phyloP scores from a whole-genome alignment of 2,797 vertebrate species.

The Spondyliosoma cantharus region DNA sequence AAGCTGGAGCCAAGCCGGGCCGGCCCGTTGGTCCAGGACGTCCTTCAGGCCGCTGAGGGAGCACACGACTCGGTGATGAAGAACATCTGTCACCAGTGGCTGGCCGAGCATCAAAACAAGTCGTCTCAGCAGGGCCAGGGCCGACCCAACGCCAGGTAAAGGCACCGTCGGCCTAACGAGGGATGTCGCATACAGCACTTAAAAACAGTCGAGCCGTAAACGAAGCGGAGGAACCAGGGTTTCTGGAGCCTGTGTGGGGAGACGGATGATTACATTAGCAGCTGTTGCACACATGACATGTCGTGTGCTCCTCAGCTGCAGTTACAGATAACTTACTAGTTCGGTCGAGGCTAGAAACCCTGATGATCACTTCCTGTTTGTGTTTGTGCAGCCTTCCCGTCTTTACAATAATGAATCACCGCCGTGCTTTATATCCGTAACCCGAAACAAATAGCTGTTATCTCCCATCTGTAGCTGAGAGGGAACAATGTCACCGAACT shows the following conservation, averaged over 20 bases:
- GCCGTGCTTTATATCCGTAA: conserved; percentile 62
- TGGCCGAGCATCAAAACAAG: conserved; percentile 87
- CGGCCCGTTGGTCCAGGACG: conserved; percentile 88
- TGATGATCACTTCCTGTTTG: conserved; percentile 2
- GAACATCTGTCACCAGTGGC: conserved; percentile 95
- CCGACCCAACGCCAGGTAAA: conserved; percentile 68
- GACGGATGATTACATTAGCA: not conserved
- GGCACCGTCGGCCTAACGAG: not conserved
- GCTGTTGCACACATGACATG: conserved; percentile 1
- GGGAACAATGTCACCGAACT: conserved; percentile 9
- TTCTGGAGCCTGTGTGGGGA: not conserved
- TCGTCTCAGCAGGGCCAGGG: conserved; percentile 71
- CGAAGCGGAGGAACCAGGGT: not conserved
- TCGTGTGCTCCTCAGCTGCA: not conserved
- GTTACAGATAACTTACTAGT: not conserved
- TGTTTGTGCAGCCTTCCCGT: conserved; percentile 6
- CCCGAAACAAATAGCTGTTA: conserved; percentile 15
- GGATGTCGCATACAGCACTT: conserved; percentile 4
- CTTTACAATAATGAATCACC: conserved; percentile 54
- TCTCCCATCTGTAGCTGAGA: conserved; percentile 17
- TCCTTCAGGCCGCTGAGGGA: conserved; percentile 88
- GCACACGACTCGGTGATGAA: conserved; percentile 89
- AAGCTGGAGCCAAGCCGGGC: conserved; percentile 90
- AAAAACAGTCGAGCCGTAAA: not conserved
- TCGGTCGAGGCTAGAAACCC: conserved; percentile 2